Conservation (phyloP, 2,888 invertebrate species). For the Anaspis maculata region DNA sequence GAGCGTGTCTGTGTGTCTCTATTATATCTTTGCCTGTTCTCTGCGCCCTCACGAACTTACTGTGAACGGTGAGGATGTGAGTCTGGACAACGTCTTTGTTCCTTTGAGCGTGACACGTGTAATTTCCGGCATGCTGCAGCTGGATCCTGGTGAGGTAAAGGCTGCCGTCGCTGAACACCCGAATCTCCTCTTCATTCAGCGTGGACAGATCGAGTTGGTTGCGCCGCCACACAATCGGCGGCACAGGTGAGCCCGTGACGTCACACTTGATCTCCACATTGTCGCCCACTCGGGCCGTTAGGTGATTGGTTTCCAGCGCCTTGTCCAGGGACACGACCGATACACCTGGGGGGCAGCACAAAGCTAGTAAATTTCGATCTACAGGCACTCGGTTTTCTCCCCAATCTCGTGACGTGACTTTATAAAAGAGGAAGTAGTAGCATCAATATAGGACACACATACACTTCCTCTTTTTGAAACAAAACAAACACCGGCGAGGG, state of each 20-base stretch:
- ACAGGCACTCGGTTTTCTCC: no score
- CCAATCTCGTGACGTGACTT: no score
- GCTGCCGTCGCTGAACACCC: constrained; percentile 67
- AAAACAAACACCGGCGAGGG: no score
- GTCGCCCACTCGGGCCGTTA: constrained; percentile 64
- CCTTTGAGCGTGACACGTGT: constrained; percentile 64
- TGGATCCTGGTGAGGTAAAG: constrained; percentile 65
- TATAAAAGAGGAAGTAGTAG: no score
- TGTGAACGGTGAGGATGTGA: constrained; percentile 64
- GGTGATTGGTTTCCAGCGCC: constrained; percentile 59
- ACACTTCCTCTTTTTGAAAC: no score
- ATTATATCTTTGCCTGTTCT: no score
- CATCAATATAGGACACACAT: no score
- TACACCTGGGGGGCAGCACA: no score
- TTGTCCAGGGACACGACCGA: constrained; percentile 65
- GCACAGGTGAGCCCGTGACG: constrained; percentile 60
- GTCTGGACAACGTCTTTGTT: constrained; percentile 67
- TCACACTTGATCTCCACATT: constrained; percentile 73
- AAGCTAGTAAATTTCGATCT: no score
- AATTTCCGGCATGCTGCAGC: constrained; percentile 67
- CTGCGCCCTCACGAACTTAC: no score
- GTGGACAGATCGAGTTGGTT: constrained; percentile 56
- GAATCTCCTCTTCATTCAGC: constrained; percentile 52
- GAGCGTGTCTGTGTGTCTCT: no score
- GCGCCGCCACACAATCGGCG: constrained; percentile 63